These are phyloP conservation scores for Plotosus lineatus DNA, from an alignment of 2,113 vertebrate species.

Conservation along the genomic window DNA sequence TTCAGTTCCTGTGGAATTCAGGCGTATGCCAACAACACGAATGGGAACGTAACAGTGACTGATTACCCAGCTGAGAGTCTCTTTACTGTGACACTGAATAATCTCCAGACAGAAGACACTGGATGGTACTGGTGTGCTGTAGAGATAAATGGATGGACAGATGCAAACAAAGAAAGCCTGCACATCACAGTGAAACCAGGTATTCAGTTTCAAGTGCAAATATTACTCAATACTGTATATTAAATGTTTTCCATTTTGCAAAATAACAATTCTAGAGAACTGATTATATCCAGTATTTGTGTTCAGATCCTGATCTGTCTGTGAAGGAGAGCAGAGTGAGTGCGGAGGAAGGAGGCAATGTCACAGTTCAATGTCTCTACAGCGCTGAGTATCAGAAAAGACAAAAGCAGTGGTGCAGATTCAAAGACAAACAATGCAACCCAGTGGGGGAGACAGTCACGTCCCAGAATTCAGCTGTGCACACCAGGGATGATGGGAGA, in stretches of 20 bases:
- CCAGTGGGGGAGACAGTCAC: neutral
- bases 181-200: conserved; percentile 27
- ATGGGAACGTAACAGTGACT: conserved; percentile 19
- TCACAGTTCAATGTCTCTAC: conserved; percentile 50
- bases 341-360: conserved; percentile 31
- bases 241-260: too few relatives aligned
- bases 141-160: neutral
- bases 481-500: conserved; percentile 61
- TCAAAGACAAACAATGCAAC: neutral
- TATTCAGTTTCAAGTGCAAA: neutral
- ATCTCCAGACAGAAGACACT: neutral
- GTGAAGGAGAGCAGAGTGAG: too few relatives aligned
- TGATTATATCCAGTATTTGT: neutral
- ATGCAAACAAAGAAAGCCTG: neutral
- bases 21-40: neutral
- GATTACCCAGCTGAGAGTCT: conserved; percentile 34
- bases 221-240: too few relatives aligned
- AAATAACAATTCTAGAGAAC: too few relatives aligned
- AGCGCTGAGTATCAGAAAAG: conserved; percentile 8
- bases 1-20: neutral
- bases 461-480: conserved; percentile 18
- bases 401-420: conserved; percentile 44
- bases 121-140: conserved; percentile 27
- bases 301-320: neutral
- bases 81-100: conserved; percentile 43